Base-by-base conservation (phyloP, 2,888 invertebrate genomes). In the Metopia argyrocephala region DNA sequence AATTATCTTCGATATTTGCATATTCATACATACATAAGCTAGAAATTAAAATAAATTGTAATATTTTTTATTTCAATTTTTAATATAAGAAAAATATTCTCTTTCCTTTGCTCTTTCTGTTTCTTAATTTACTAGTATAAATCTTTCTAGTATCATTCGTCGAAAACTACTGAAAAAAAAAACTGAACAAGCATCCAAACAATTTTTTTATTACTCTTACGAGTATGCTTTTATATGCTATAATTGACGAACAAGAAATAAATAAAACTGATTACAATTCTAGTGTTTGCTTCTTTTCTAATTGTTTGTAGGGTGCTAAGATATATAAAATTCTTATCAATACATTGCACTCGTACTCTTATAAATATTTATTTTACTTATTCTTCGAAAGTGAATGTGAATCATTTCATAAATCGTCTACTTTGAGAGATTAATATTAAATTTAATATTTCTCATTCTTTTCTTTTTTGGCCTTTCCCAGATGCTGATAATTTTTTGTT, bases 401-500 rank as follows among this genome's bases (percentile, higher is more conserved):
- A 18, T 80, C 61, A 80, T 38, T 66, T 18, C 15, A 46, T 68
- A 56, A 12, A 3, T 46, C 69, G 59, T 69, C 76, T 69, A 56
- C 68, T 69, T 76, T 62, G 68, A 69, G 54, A n/a, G n/a, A n/a
- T n/a, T 27, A 68, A 61, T 54, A 2, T 45, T 28, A 56, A 62
- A 5, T 59, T 21, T 54, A 12, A 9, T 38, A 15, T 38, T 38
- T 9, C 15, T 38, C 12, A 38, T 38, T n/a, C n/a, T n/a, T 38
- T 38, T 38, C 38, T 38, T 38, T 38, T 38, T 38, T 9, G 15
- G 15, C 2, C 15, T 54, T 2, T 7, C 45, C 45, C 52, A 52
- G 31, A 64, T 76, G 76, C 56, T 69, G 76, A 76, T 76, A 76
- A 69, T 75, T 48, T 45, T 31, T 54, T 23, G 3, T 38, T 73